Percentiles rank a stretch among this genome's conserved stretches.
phyloP scores from a whole-genome alignment of 2,113 vertebrate genomes.

The Steatornis caripensis region DNA sequence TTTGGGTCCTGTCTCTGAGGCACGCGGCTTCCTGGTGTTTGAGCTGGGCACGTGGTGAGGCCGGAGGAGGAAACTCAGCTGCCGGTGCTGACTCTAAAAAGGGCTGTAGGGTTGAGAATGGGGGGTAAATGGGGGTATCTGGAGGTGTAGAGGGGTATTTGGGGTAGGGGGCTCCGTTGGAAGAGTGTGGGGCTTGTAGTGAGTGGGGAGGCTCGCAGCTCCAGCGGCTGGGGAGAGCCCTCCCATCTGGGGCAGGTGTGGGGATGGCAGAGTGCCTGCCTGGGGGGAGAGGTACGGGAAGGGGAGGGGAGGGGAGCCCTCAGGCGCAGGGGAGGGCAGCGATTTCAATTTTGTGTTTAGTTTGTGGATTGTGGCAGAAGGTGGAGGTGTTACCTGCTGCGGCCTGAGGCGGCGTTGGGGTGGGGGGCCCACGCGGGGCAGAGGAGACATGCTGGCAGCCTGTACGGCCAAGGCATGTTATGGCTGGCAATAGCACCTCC shows the following conservation, averaged over 20 bases:
- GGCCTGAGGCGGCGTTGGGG: not conserved
- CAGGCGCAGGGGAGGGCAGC: not conserved
- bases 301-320: too few species aligned
- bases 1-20: not conserved
- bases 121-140: not conserved
- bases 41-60: accelerated
- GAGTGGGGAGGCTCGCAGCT: not conserved
- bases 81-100: accelerated
- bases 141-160: accelerated
- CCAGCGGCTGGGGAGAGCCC: too few species aligned
- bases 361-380: not conserved
- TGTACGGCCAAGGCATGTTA: not conserved
- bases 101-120: not conserved
- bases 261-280: not conserved
- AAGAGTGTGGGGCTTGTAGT: not conserved
- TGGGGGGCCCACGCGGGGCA: not conserved
- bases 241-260: not conserved
- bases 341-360: accelerated
- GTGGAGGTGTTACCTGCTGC: not conserved
- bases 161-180: not conserved
- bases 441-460: accelerated
- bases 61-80: not conserved
- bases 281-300: not conserved
- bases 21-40: not conserved
- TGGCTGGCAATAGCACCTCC: not conserved